Evolutionary conservation across 2,113 vertebrate species (phyloP), one percentile per base, ranked within the genome.

Genomic region (Misgurnus anguillicaudatus): DNA sequence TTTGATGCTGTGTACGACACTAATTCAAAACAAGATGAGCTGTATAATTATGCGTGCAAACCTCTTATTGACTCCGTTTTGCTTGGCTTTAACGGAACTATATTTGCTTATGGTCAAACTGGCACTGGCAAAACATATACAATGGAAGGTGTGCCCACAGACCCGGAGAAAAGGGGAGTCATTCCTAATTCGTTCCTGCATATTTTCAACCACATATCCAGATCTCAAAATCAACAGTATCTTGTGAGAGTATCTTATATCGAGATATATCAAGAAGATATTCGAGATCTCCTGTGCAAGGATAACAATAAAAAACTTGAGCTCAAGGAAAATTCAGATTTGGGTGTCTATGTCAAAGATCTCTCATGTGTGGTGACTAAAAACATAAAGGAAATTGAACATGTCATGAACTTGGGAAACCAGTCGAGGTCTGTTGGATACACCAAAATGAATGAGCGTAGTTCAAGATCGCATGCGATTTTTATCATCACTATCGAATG

Each of bases 251-350:
- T 96, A n/a, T 99, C 97, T 0, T 99, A 98, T 86, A 88, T 99
- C 82, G 97, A 99, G 91, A 98, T 99, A 88, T 99, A 99, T 88
- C 96, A 97, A 89, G 97, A 99, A 91, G 96, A 99, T 83, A 94
- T 99, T 83, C 82, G 96, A 63, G 97, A 99, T 63, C 94, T 98
- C 19, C 90, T 99, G 45, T 95, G 94, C 86, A 98, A 96, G 84
- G 95, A 98, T 86, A 96, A 96, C 75, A 94, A 87, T 87, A 95
- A 91, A 88, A 95, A 94, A 80, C 90, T 98, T 80, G 96, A 98
- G 87, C 91, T 99, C 38, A 98, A 98, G 82, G 97, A 99, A 81
- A 96, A 90, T 78, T 93, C 96, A 0, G 97, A 98, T 39, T 92
- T 85, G 0, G 97, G 97, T 0, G 94, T 99, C 5, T 98, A 99